Evolutionary conservation across 2,797 vertebrate species (phyloP).

Genomic region (Pseudomugil tenellus): DNA sequence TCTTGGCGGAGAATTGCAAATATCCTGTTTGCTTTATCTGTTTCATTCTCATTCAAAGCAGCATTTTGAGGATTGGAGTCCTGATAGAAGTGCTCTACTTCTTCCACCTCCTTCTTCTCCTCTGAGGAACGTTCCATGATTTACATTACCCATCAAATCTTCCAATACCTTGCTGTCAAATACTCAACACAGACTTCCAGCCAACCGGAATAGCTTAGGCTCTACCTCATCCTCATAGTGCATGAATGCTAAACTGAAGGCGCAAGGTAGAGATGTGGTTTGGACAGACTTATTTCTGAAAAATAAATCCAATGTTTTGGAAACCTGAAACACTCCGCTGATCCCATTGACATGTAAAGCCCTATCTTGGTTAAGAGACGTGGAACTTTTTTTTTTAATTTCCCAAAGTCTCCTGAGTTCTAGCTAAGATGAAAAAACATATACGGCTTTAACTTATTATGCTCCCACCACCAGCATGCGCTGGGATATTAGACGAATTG

Average conservation of each 20-base stretch:
- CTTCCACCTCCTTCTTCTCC: constrained; percentile 14
- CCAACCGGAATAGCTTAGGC: constrained; percentile 38
- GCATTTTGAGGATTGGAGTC: constrained; percentile 71
- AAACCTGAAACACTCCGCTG: constrained; percentile 58
- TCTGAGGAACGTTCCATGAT: constrained; percentile 59
- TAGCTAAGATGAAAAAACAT: constrained; percentile 47
- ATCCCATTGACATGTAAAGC: constrained; percentile 72
- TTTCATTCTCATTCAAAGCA: constrained; percentile 75
- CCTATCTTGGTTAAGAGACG: constrained; percentile 62
- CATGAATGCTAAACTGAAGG: constrained; percentile 30
- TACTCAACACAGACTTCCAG: constrained; percentile 44
- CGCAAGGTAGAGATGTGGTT: constrained; percentile 11
- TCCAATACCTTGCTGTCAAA: constrained; percentile 56
- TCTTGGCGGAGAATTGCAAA: constrained; percentile 53
- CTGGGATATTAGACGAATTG: constrained; percentile 40
- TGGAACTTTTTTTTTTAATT: constrained; percentile 58
- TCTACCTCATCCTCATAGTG: constrained; percentile 45
- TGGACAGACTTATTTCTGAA: constrained; percentile 53
- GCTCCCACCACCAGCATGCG: constrained; percentile 24
- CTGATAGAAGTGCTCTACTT: constrained; percentile 61
- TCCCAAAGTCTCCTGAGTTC: constrained; percentile 38
- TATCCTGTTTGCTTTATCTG: constrained; percentile 70
- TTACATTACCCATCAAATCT: constrained; percentile 74
- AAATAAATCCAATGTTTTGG: constrained; percentile 62
- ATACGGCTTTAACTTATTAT: constrained; percentile 47